These are phyloP conservation scores for Drosophila planitibia DNA, from an alignment of 2,888 invertebrate species.

Conservation along the genomic window DNA sequence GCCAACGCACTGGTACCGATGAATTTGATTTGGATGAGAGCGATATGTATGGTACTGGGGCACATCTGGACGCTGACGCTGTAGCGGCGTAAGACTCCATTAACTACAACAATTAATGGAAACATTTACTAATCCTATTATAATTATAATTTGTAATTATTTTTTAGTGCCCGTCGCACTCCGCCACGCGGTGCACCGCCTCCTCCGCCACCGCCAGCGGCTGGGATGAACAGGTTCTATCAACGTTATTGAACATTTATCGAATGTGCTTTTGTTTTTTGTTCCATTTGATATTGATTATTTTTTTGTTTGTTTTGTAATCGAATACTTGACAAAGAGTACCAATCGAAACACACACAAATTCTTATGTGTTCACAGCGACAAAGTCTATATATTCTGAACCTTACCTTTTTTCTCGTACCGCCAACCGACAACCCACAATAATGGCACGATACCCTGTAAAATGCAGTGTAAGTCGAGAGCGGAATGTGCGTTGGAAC, in stretches of 20 bases:
- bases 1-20: constrained; percentile 79
- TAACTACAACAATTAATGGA: not conserved
- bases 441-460: constrained; percentile 20
- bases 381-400: constrained; percentile 75
- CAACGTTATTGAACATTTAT: constrained; percentile 79
- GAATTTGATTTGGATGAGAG: constrained; percentile 81
- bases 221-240: constrained; percentile 84
- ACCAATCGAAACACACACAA: constrained; percentile 71
- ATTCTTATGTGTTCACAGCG: constrained; percentile 78
- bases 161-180: constrained; percentile 82
- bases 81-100: constrained; percentile 77
- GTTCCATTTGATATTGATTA: constrained; percentile 41
- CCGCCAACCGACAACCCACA: constrained; percentile 37
- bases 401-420: constrained; percentile 69
- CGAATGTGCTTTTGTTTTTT: constrained; percentile 58
- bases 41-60: constrained; percentile 77
- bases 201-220: constrained; percentile 82
- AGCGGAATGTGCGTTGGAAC: constrained; percentile 83
- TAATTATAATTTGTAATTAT: not conserved
- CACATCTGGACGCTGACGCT: constrained; percentile 67
- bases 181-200: constrained; percentile 84
- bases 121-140: not conserved
- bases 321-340: constrained; percentile 55
- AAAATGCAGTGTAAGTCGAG: constrained; percentile 70
- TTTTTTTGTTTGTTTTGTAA: constrained; percentile 56